phyloP scores from a whole-genome alignment of 2,113 vertebrate genomes.

The Heteronetta atricapilla region DNA sequence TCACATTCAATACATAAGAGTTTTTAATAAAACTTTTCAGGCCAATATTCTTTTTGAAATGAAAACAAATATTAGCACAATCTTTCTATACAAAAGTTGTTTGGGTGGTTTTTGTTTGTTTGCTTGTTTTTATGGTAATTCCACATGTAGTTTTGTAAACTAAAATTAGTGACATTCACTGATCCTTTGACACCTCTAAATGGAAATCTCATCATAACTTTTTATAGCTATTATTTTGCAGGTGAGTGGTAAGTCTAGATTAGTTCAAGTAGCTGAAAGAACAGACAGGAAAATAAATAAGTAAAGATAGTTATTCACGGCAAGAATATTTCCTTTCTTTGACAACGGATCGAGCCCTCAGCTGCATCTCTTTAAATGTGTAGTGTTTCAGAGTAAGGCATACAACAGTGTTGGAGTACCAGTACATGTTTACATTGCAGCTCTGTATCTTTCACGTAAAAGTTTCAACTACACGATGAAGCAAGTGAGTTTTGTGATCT shows the following conservation, averaged over 20 bases:
- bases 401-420: neutral
- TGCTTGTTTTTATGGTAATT: slow-evolving; percentile 26
- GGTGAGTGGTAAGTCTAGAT: neutral
- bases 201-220: slow-evolving; percentile 37
- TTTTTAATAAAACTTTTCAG: neutral
- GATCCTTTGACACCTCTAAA: neutral
- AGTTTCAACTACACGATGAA: neutral
- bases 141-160: slow-evolving; percentile 44
- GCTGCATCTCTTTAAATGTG: neutral
- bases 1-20: neutral
- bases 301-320: neutral
- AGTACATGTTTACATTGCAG: slow-evolving; percentile 67
- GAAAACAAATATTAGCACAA: neutral
- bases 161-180: neutral
- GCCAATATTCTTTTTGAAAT: neutral
- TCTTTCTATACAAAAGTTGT: neutral
- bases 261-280: slow-evolving; percentile 13
- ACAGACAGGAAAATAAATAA: neutral
- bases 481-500: slow-evolving; percentile 15
- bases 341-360: neutral
- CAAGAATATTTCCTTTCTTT: neutral
- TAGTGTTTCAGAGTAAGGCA: neutral
- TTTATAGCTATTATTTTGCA: slow-evolving; percentile 2
- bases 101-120: neutral
- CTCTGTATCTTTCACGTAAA: neutral